A percentile compares a stretch with the other conserved stretches of the same genome.
Evolutionary conservation across 2,797 vertebrate species (phyloP).

Genomic region (Notamacropus eugenii): DNA sequence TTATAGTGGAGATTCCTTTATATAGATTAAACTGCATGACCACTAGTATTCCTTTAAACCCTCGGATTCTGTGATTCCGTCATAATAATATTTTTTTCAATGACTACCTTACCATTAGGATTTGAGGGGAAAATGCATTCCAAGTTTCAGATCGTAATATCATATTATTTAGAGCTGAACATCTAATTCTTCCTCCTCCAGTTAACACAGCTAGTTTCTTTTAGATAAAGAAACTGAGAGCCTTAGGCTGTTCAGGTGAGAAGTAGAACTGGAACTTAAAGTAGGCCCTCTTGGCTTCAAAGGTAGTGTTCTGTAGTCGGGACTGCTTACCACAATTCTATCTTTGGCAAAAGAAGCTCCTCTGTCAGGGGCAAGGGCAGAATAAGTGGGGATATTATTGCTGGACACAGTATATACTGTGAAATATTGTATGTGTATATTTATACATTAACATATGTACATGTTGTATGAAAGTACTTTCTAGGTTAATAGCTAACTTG

Average conservation of each 20-base stretch:
- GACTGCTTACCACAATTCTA: not conserved
- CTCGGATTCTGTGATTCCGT: not conserved
- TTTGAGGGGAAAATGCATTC: not conserved
- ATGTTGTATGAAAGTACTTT: not conserved
- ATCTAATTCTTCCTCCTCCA: not conserved
- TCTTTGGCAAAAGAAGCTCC: not conserved
- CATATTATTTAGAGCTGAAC: not conserved
- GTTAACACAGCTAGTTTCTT: no score
- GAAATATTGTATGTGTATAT: not conserved
- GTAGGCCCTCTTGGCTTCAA: not conserved
- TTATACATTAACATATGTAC: not conserved
- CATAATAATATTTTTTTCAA: not conserved
- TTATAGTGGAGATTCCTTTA: not conserved
- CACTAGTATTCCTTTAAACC: not conserved
- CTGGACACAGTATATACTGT: not conserved
- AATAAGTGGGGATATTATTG: not conserved
- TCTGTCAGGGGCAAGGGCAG: not conserved
- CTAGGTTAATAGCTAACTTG: not conserved
- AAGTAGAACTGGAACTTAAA: not conserved
- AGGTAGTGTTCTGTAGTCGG: not conserved
- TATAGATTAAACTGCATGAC: not conserved
- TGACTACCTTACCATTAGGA: not conserved
- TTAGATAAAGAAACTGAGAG: not conserved
- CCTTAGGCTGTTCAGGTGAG: not conserved
- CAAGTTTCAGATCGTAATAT: not conserved